A percentile compares a stretch with the other conserved stretches of the same genome.
These are phyloP conservation scores for Riparia riparia DNA, from an alignment of 2,113 vertebrate species.

Conservation along the genomic window DNA sequence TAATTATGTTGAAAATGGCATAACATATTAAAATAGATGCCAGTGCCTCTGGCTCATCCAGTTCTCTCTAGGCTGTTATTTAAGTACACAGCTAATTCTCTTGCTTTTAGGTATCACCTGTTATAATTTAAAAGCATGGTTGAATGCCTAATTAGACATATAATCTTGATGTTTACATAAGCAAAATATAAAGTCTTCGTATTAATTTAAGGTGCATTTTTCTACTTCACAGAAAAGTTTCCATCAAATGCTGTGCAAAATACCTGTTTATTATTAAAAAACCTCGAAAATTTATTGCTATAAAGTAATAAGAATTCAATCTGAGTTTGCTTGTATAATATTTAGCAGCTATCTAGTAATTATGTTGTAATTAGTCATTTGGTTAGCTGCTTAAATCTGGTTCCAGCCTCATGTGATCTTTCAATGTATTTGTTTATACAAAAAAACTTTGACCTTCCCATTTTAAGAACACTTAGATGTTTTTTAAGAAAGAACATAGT, in stretches of 20 bases:
- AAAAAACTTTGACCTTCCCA: neutral
- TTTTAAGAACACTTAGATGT: neutral
- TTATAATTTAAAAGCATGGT: neutral
- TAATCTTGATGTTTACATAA: neutral
- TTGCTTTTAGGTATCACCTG: constrained; percentile 31
- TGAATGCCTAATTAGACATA: constrained; percentile 10
- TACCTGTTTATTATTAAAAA: neutral
- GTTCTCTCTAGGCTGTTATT: constrained; percentile 17
- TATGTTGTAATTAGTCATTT: neutral
- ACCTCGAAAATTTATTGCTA: accelerated
- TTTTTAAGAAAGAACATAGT: neutral
- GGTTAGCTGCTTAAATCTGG: neutral
- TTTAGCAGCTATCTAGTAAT: neutral
- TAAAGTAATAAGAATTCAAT: neutral
- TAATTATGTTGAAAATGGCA: constrained; percentile 68
- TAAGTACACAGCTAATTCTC: neutral
- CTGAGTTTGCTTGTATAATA: neutral
- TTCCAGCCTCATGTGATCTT: neutral
- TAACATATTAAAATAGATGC: constrained; percentile 49
- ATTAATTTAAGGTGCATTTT: neutral
- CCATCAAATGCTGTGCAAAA: neutral
- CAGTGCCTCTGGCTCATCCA: neutral
- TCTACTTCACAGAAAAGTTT: neutral
- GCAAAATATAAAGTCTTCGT: neutral
- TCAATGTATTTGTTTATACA: neutral